These are phyloP conservation scores for Pristionchus fissidentatus DNA, from an alignment of 2,888 invertebrate genomes.

Conservation along the genomic window DNA sequence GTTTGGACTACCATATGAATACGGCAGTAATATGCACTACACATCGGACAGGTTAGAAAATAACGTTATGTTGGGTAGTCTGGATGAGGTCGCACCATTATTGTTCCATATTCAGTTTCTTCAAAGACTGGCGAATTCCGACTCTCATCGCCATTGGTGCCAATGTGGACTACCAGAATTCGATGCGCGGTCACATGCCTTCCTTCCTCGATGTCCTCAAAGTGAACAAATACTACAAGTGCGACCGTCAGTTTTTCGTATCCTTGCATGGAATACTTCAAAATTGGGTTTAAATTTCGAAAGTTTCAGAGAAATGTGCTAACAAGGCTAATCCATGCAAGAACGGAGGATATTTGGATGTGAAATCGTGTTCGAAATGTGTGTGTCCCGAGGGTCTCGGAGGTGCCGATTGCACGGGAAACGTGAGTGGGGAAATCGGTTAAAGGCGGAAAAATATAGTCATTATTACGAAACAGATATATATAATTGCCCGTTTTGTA, in stretches of 20 bases:
- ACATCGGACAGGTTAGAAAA: conserved; percentile 22
- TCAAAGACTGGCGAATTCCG: background rate
- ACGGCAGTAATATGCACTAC: conserved; percentile 40
- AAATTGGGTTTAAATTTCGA: background rate
- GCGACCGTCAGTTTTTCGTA: conserved; percentile 1
- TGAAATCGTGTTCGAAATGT: conserved; percentile 1
- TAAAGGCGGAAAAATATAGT: too few relatives aligned
- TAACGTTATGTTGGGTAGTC: too few relatives aligned
- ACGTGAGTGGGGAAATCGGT: background rate
- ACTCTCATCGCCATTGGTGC: background rate
- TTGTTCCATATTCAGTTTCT: background rate
- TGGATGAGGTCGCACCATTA: background rate
- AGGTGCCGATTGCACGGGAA: conserved; percentile 16
- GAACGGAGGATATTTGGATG: conserved; percentile 42
- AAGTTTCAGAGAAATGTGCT: conserved; percentile 26
- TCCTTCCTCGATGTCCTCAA: conserved; percentile 33
- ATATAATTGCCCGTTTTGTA: too few relatives aligned
- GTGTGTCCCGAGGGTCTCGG: conserved; percentile 34
- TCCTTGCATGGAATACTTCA: background rate
- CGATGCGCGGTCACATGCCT: conserved; percentile 33
- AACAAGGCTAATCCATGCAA: background rate
- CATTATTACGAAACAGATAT: too few relatives aligned
- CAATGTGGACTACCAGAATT: conserved; percentile 11
- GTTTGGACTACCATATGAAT: conserved; percentile 6
- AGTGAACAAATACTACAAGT: conserved; percentile 40